A percentile compares a stretch with the other conserved stretches of the same genome.
These are phyloP conservation scores for Melanotaenia pygmaea DNA, from an alignment of 2,797 vertebrate species.

Conservation along the genomic window DNA sequence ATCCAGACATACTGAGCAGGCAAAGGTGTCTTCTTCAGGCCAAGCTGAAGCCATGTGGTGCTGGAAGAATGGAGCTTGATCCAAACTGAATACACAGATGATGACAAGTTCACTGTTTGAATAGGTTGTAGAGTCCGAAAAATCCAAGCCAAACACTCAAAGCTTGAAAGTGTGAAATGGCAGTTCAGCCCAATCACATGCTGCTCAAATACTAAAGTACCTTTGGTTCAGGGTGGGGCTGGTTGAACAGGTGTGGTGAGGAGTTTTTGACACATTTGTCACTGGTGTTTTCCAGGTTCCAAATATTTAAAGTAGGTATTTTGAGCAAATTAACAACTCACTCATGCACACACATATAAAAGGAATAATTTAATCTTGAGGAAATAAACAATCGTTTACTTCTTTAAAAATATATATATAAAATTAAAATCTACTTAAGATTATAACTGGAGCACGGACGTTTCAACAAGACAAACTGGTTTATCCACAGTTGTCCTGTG, in stretches of 20 bases:
- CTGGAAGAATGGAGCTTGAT: not conserved
- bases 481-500: conserved; percentile 14
- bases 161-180: conserved; percentile 40
- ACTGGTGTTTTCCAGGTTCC: conserved; percentile 18
- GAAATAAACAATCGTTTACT: not conserved
- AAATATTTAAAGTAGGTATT: not conserved
- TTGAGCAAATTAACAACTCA: not conserved
- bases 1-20: conserved; percentile 84
- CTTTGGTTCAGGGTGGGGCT: conserved; percentile 56
- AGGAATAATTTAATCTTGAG: not conserved
- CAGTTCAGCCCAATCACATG: conserved; percentile 45
- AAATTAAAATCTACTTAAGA: not conserved
- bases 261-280: conserved; percentile 51
- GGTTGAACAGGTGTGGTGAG: conserved; percentile 73
- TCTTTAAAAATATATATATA: not conserved
- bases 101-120: not conserved
- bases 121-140: not conserved
- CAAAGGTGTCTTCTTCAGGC: conserved; percentile 78
- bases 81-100: not conserved
- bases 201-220: conserved; percentile 50
- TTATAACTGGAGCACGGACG: not conserved
- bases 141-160: not conserved
- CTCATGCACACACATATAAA: fast-evolving
- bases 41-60: conserved; percentile 74
- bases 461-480: conserved; percentile 44